Evolutionary conservation across 2,888 invertebrate genomes (phyloP).

Genomic region (Timema podura): DNA sequence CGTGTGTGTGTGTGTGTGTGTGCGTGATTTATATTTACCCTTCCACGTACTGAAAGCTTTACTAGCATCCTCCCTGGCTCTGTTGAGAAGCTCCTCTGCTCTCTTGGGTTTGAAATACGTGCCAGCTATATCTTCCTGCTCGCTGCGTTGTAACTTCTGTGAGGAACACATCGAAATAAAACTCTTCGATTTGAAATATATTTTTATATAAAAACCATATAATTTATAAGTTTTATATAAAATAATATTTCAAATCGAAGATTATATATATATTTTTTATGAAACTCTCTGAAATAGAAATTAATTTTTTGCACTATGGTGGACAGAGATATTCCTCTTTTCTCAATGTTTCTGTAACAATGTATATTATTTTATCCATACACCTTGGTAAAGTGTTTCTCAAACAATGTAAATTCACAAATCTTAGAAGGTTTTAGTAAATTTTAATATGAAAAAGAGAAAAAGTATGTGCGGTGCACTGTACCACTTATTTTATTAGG

Average conservation of each 20-base stretch:
- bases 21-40: slow-evolving; percentile 41
- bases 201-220: background rate
- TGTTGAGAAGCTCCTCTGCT: slow-evolving; percentile 56
- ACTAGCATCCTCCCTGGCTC: slow-evolving; percentile 51
- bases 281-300: no score
- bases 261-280: background rate
- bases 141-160: slow-evolving; percentile 52
- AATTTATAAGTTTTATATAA: background rate
- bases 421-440: no score
- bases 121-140: slow-evolving; percentile 60
- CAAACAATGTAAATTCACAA: no score
- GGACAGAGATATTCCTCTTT: no score
- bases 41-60: slow-evolving; percentile 53
- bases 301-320: no score
- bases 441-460: no score
- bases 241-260: background rate
- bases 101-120: slow-evolving; percentile 70
- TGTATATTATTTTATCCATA: no score
- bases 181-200: background rate
- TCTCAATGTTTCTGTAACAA: no score
- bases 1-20: no score
- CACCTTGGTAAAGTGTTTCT: no score
- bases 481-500: no score
- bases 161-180: slow-evolving; percentile 22
- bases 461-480: no score